phyloP scores from a whole-genome alignment of 2,113 vertebrate genomes.

The Macrotis lagotis region DNA sequence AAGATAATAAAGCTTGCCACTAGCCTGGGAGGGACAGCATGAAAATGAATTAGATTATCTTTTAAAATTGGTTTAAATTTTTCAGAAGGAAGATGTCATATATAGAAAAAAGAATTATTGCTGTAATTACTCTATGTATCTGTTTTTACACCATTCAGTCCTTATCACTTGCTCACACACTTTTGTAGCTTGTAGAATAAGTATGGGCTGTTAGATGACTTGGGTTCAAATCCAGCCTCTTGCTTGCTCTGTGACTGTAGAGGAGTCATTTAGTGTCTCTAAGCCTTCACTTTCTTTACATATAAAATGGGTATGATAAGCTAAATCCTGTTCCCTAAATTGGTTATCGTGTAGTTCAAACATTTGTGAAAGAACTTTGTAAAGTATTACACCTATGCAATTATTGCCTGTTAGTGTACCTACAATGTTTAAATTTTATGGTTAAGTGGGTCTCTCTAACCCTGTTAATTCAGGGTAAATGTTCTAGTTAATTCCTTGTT shows the following conservation, averaged over 20 bases:
- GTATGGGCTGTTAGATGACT: neutral
- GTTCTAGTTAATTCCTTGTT: neutral
- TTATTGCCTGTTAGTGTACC: neutral
- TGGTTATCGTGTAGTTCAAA: neutral
- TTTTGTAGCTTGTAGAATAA: neutral
- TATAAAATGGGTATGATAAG: neutral
- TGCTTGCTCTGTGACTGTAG: neutral
- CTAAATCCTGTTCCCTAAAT: neutral
- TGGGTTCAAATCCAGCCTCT: neutral
- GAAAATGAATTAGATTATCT: conserved; percentile 9
- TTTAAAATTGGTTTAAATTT: conserved; percentile 31
- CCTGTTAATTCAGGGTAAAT: neutral
- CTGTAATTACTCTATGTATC: neutral
- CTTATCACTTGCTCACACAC: neutral
- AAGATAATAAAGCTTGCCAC: neutral
- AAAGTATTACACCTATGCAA: neutral
- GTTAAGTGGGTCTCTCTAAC: neutral
- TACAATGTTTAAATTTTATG: neutral
- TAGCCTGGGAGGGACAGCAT: conserved; percentile 1
- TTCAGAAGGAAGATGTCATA: conserved; percentile 35
- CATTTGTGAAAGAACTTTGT: neutral
- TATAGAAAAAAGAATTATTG: conserved; percentile 30
- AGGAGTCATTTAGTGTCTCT: neutral
- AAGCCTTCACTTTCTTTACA: neutral
- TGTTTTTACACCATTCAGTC: neutral